phyloP scores from a whole-genome alignment of 1,140 invertebrate genomes.

The Trachymyrmex cornetzi region DNA sequence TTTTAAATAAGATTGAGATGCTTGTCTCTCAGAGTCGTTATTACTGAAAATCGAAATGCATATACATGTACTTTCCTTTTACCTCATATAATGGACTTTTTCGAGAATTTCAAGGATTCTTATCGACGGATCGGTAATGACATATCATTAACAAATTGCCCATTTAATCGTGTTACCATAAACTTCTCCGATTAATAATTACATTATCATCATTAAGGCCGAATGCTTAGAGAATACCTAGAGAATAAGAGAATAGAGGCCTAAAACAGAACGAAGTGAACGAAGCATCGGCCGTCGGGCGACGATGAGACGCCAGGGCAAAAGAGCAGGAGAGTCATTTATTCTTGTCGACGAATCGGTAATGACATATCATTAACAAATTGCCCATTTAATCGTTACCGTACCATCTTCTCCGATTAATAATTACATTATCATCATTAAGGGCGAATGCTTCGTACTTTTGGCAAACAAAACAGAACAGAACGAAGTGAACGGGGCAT shows the following conservation, averaged over 20 bases:
- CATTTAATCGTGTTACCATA: not conserved
- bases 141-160: not conserved
- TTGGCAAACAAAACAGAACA: not conserved
- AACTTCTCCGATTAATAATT: slow-evolving; percentile 2
- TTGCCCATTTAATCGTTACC: not conserved
- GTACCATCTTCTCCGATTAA: not conserved
- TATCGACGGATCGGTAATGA: not conserved
- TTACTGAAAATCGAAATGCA: not conserved
- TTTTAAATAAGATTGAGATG: not conserved
- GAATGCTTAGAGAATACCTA: too few species aligned
- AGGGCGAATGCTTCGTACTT: not conserved
- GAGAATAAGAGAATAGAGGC: too few species aligned
- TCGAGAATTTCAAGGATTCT: not conserved
- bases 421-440: not conserved
- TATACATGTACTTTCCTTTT: too few species aligned
- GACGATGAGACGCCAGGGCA: too few species aligned
- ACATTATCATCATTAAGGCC: slow-evolving; percentile 2
- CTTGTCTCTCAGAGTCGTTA: not conserved
- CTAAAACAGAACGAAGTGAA: too few species aligned
- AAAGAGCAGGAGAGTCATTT: too few species aligned
- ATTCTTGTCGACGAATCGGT: too few species aligned
- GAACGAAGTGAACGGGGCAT: not conserved
- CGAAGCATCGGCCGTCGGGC: too few species aligned
- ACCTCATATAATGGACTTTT: not conserved
- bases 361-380: not conserved